Percentiles rank a stretch among this genome's conserved stretches.
Evolutionary conservation across 2,113 vertebrate species (phyloP).

Genomic region (Pimephales promelas): DNA sequence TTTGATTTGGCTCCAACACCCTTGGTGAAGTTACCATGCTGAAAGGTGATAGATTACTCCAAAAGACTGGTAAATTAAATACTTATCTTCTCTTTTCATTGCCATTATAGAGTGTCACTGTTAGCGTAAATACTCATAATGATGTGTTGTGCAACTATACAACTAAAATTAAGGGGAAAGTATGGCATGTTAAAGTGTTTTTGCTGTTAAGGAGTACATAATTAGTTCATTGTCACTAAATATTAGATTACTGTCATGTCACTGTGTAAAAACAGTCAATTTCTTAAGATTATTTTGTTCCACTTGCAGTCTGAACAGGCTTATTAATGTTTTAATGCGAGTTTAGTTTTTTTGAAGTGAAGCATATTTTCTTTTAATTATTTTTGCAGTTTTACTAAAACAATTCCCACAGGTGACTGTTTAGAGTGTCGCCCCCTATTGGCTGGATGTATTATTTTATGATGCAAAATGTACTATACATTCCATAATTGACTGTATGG

Average conservation of each 20-base stretch:
- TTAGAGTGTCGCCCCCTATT: constrained; percentile 48
- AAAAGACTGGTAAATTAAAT: constrained; percentile 62
- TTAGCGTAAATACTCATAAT: not conserved
- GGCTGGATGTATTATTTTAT: not conserved
- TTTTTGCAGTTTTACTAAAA: not conserved
- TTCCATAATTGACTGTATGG: constrained; percentile 44
- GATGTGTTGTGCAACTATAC: not conserved
- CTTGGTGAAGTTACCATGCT: constrained; percentile 59
- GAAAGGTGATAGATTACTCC: constrained; percentile 63
- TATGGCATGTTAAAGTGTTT: not conserved
- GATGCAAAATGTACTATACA: constrained; percentile 14
- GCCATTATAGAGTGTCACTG: constrained; percentile 71
- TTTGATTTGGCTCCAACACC: constrained; percentile 62
- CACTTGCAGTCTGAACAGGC: not conserved
- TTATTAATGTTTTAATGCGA: constrained; percentile 13
- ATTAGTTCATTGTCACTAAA: not conserved
- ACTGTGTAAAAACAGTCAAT: not conserved
- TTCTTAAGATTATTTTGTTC: not conserved
- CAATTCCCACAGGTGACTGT: constrained; percentile 42
- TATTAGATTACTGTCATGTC: not conserved
- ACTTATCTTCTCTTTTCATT: constrained; percentile 66
- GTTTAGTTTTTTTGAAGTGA: not conserved
- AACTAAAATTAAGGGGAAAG: not conserved
- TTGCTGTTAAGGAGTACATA: not conserved
- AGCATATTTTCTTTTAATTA: too few species aligned